Evolutionary conservation across 2,888 invertebrate genomes (phyloP).

Genomic region (Heliconius cydno): DNA sequence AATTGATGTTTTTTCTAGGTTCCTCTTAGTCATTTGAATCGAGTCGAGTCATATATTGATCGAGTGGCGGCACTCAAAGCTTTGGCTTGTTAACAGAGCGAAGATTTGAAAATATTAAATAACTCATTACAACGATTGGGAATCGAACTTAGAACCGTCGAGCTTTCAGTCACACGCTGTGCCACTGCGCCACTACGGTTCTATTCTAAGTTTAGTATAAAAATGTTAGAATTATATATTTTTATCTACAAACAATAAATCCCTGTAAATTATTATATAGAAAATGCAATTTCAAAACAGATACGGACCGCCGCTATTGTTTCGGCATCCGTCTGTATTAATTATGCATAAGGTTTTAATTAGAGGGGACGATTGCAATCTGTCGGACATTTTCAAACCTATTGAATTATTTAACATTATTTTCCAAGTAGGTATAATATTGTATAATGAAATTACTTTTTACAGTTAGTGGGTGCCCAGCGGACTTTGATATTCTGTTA

Average conservation of each 20-base stretch:
- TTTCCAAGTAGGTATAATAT: constrained; percentile 28
- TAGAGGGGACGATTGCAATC: constrained; percentile 42
- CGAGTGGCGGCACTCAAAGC: background rate
- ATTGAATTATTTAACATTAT: constrained; percentile 43
- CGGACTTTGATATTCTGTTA: background rate
- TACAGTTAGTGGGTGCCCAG: background rate
- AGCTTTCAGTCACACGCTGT: background rate
- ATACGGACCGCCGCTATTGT: constrained; percentile 13
- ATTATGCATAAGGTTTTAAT: constrained; percentile 47
- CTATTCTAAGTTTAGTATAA: background rate
- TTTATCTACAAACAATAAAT: background rate
- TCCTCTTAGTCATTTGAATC: too few species aligned
- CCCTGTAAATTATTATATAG: background rate
- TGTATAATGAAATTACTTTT: constrained; percentile 19
- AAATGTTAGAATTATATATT: background rate
- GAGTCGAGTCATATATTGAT: background rate
- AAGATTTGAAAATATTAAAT: background rate
- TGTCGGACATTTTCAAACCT: constrained; percentile 42
- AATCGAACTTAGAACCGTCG: background rate
- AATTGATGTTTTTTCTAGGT: background rate
- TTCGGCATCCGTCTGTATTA: constrained; percentile 31
- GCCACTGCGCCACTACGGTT: background rate
- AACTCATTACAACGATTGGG: background rate
- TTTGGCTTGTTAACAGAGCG: background rate
- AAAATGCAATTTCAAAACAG: constrained; percentile 24